A percentile compares a stretch with the other conserved stretches of the same genome.
These are phyloP conservation scores for Hirundo rustica DNA, from an alignment of 2,797 vertebrate genomes.

Conservation along the genomic window DNA sequence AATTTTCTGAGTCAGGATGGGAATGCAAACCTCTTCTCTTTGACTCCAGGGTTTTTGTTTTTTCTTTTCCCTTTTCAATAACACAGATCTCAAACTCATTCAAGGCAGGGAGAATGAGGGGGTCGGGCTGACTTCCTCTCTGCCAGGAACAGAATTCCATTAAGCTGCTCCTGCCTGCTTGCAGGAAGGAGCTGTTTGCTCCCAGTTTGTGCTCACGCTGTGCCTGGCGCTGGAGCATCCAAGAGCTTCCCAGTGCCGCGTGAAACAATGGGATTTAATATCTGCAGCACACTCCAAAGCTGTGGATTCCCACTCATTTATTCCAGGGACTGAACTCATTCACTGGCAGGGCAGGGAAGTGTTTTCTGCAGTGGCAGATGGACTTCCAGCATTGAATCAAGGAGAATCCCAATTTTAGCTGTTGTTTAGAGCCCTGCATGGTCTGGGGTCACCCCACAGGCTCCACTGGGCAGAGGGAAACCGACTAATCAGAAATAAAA, in stretches of 20 bases:
- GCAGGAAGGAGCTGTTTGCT: slow-evolving; percentile 49
- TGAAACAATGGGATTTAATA: slow-evolving; percentile 43
- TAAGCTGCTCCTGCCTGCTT: slow-evolving; percentile 34
- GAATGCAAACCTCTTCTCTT: slow-evolving; percentile 25
- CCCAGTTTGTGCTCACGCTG: slow-evolving; percentile 37
- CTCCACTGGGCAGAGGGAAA: neutral
- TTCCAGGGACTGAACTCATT: neutral
- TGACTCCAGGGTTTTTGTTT: neutral
- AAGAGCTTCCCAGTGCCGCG: slow-evolving; percentile 35
- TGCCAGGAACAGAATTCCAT: slow-evolving; percentile 36
- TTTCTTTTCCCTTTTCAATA: neutral
- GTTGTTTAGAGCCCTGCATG: neutral
- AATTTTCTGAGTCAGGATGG: slow-evolving; percentile 14
- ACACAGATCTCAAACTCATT: slow-evolving; percentile 37
- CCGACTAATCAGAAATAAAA: neutral
- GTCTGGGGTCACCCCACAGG: neutral
- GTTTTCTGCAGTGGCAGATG: neutral
- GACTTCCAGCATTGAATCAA: neutral
- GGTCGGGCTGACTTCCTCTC: slow-evolving; percentile 34
- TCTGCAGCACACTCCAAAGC: slow-evolving; percentile 29
- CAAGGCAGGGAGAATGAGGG: slow-evolving; percentile 24
- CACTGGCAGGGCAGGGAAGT: neutral
- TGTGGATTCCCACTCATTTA: slow-evolving; percentile 14
- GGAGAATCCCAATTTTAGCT: neutral
- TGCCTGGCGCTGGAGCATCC: slow-evolving; percentile 49